These are phyloP conservation scores for Platysternon megacephalum DNA, from an alignment of 2,113 vertebrate species.

Conservation along the genomic window DNA sequence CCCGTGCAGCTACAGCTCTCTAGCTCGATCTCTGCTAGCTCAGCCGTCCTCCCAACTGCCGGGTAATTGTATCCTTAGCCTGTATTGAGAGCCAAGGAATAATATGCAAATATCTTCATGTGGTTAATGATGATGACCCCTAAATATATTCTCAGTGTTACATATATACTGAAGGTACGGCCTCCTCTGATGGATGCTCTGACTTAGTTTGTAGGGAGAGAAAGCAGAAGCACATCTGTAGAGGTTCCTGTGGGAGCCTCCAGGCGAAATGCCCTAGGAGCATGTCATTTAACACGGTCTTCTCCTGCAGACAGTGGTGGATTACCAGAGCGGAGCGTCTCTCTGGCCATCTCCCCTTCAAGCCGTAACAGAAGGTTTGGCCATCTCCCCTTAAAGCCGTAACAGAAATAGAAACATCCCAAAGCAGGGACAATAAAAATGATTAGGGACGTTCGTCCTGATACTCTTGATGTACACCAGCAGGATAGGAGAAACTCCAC, in stretches of 20 bases:
- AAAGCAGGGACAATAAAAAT: background rate
- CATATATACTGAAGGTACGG: background rate
- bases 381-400: background rate
- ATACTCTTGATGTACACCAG: background rate
- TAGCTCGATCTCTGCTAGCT: too few relatives aligned
- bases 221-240: background rate
- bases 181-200: background rate
- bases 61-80: background rate
- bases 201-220: background rate
- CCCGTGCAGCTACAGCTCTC: too few relatives aligned
- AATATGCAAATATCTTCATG: background rate
- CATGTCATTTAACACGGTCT: background rate
- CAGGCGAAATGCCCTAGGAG: accelerated
- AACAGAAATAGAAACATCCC: background rate
- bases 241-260: background rate
- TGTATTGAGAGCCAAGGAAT: background rate
- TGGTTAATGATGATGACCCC: background rate
- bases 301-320: conserved; percentile 86
- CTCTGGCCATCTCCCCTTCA: too few relatives aligned
- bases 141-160: background rate
- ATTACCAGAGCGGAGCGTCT: conserved; percentile 88
- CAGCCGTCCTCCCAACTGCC: too few relatives aligned
- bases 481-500: too few relatives aligned
- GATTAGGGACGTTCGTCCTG: too few relatives aligned
- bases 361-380: too few relatives aligned